Evolutionary conservation across 2,797 vertebrate genomes (phyloP), one percentile per base, ranked within the genome.

Genomic region (Falco rusticolus): DNA sequence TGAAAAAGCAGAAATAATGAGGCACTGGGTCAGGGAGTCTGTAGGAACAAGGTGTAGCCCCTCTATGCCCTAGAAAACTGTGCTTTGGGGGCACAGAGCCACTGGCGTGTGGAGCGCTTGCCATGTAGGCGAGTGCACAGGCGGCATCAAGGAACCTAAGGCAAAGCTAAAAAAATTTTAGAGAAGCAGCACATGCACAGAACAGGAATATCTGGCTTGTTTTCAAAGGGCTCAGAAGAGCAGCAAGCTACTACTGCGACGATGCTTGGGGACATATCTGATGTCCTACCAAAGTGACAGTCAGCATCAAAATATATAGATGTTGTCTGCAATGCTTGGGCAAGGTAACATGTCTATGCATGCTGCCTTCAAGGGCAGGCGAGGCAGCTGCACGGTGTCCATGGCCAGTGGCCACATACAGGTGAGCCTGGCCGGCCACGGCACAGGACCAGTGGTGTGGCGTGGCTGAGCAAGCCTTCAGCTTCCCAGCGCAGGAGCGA

Each of bases 391-490:
- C 0, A 1, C 60, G 28, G 25, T 5, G 16, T n/a, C 57, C n/a
- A 15, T 0, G 4, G 31, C 16, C 4, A 3, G 61, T 41, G 82
- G 39, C 24, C 68, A 61, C 72, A 22, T 4, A 26, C 31, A 47
- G 72, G 17, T 43, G 47, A 84, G 22, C 41, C 41, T 10, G 6
- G 75, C 34, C 78, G 48, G 75, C 34, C 43, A n/a, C 0, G 0
- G 71, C 76, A 84, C 18, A 92, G 41, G 51, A 25, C 17, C 0
- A 0, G 33, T 2, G 0, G n/a, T 0, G 0, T 2, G 4, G 9
- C 11, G 0, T 21, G 57, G n/a, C 45, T 26, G 50, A 68, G 50
- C 54, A 92, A 59, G 57, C 20, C n/a, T 64, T 65, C 63, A 53
- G 50, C 33, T 64, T 61, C 63, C 31, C 3, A 0, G 31, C 45